Evolutionary conservation across 2,888 invertebrate species (phyloP), one percentile per base, ranked within the genome.

Genomic region (Cynaeus angustus): DNA sequence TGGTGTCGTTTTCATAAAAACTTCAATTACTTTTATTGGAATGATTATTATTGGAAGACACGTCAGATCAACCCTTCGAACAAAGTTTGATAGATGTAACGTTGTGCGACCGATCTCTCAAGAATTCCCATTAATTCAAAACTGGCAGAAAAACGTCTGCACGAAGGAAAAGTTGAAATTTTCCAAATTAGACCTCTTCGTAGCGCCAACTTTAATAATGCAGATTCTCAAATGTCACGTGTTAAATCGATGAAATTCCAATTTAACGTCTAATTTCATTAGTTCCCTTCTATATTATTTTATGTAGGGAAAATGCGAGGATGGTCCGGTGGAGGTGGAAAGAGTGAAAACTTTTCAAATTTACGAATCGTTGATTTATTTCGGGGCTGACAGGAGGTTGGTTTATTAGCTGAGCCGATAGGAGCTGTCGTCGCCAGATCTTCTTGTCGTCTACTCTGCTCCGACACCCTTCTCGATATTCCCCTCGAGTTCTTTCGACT

Each of bases 161-260:
- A 46, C 30, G 8, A 33, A 50, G 43, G 46, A 46, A 50, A 64
- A 53, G 52, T 64, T 52, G 59, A 67, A 67, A 59, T 41, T 67
- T 67, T 67, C 37, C 9, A 67, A 67, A 66, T 66, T 66, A 66
- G 58, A n/a, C 65, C 14, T 45, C 53, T 7, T 14, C 21, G 38
- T 55, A 55, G 41, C 52, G 16, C 50, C 58, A 66, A 68, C 52
- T 78, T 78, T 78, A 77, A 79, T 79, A 79, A 79, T 75, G 75
- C 75, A 75, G 74, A 78, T 76, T 78, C 76, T 74, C 74, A 72
- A 65, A 74, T 75, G 77, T 74, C 78, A 77, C 75, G 75, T 74
- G 77, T 69, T 71, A 73, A 79, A 80, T 79, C 79, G 78, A 80
- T 80, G 80, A 79, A 80, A 80, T 80, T 79, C 80, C 78, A 80